Conservation (phyloP, 2,113 vertebrate species). For the Zosterops borbonicus region DNA sequence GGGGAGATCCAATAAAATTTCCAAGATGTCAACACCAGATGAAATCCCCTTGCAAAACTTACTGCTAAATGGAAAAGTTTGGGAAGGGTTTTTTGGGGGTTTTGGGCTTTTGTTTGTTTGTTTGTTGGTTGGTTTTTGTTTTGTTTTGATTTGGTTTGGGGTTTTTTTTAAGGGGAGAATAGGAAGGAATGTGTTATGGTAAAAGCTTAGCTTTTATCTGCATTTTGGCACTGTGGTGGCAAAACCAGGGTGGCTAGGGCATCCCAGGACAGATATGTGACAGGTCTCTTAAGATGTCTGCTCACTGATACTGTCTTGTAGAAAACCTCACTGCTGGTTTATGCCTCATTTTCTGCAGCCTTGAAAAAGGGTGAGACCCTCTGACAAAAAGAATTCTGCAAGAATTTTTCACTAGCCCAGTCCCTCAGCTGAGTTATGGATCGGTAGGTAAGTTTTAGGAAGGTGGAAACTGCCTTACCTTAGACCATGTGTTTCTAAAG, state of each 20-base stretch:
- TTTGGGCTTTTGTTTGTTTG: no score
- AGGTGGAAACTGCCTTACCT: not conserved
- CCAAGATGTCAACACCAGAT: constrained; percentile 17
- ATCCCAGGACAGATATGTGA: not conserved
- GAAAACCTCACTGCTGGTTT: not conserved
- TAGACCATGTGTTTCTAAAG: not conserved
- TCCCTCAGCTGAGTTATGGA: not conserved
- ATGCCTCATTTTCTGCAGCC: not conserved
- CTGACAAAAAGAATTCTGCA: not conserved
- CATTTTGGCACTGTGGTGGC: not conserved
- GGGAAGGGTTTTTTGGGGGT: no score
- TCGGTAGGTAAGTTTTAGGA: not conserved
- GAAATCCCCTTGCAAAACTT: constrained; percentile 30
- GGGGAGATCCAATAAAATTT: not conserved
- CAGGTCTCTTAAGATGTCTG: not conserved
- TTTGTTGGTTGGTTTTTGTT: no score
- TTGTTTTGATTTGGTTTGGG: no score
- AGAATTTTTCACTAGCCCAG: not conserved
- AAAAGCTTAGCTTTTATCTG: not conserved
- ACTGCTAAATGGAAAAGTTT: not conserved
- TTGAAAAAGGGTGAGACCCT: not conserved
- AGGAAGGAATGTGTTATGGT: not conserved
- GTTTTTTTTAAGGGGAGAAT: not conserved
- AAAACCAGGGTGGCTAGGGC: not conserved
- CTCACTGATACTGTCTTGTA: not conserved